These are phyloP conservation scores for Globia sparganii DNA, from an alignment of 2,888 invertebrate species.

Conservation along the genomic window DNA sequence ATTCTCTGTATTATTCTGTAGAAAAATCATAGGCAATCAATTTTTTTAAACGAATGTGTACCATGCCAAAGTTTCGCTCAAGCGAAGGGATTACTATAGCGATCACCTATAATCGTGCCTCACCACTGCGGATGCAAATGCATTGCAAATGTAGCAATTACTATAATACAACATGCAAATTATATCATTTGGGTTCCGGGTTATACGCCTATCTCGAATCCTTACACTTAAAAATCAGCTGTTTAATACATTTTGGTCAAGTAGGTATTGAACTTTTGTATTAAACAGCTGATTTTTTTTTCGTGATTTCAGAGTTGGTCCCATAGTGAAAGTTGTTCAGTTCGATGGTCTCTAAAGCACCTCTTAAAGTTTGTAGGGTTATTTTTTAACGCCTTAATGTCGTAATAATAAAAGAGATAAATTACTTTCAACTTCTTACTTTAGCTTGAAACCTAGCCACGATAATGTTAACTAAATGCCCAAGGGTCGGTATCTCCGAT, in stretches of 20 bases:
- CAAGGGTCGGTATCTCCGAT: background rate
- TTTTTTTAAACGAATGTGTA: background rate
- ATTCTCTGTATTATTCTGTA: background rate
- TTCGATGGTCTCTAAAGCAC: too few relatives aligned
- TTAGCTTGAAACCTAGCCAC: background rate
- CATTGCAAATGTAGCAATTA: background rate
- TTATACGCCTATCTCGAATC: background rate
- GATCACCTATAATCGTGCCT: background rate
- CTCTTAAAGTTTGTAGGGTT: too few relatives aligned
- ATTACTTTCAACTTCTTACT: background rate
- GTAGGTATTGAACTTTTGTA: too few relatives aligned
- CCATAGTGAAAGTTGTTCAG: too few relatives aligned
- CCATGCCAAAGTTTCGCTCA: constrained; percentile 5
- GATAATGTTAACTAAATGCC: background rate
- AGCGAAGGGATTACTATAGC: constrained; percentile 2
- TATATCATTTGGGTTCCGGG: background rate
- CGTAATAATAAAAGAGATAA: background rate
- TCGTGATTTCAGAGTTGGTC: too few relatives aligned
- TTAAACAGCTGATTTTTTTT: too few relatives aligned
- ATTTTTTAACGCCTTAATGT: too few relatives aligned
- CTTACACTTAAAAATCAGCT: too few relatives aligned
- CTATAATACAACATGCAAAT: background rate
- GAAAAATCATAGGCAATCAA: background rate
- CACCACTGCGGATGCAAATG: background rate
- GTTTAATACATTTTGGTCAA: too few relatives aligned